Evolutionary conservation across 1,140 invertebrate species (phyloP), one percentile per base, ranked within the genome.

Genomic region (Babylonia areolata): DNA sequence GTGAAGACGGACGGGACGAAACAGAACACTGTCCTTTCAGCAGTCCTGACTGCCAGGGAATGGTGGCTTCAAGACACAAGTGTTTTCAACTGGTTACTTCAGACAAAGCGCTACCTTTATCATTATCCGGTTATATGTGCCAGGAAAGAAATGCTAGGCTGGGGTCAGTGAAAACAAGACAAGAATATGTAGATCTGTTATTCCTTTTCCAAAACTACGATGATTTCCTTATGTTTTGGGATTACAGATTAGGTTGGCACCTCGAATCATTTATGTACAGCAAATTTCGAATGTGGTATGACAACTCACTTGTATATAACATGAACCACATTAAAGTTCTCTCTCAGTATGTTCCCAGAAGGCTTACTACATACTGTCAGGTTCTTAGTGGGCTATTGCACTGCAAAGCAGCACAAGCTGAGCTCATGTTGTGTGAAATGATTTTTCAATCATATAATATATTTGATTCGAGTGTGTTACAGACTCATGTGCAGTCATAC

Each of bases 1-100:
- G 64, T 28, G 64, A 69, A 28, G 64, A 31, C 6, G 64, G 64
- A 3, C 64, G n/a, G 2, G 64, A 69, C 23, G 64, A 69, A 69
- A 69, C 64, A 31, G 23, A 69, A 6, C n/a, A n/a, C n/a, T 69
- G 64, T 69, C 64, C 64, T 69, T 69, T 69, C 64, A 69, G 64
- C 64, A 69, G 5, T 31, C 23, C 64, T 23, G 23, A 9, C 64
- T 69, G 64, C 5, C 64, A 28, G 64, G 64, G 64, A 1, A 20
- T n/a, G 2, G 64, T 69, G 5, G 64, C 64, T 69, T 69, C 64
- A 28, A 69, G 0, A 0, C 12, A 31, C 64, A 69, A 69, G 64
- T 69, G 64, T 31, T 69, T n/a, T 3, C 9, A n/a, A 0, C 28
- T 31, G 3, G 28, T 1, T 23, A 28, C 3, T 6, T 23, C 28